Conservation (phyloP, 2,888 invertebrate species). For the Melikaiella ostensackeni region DNA sequence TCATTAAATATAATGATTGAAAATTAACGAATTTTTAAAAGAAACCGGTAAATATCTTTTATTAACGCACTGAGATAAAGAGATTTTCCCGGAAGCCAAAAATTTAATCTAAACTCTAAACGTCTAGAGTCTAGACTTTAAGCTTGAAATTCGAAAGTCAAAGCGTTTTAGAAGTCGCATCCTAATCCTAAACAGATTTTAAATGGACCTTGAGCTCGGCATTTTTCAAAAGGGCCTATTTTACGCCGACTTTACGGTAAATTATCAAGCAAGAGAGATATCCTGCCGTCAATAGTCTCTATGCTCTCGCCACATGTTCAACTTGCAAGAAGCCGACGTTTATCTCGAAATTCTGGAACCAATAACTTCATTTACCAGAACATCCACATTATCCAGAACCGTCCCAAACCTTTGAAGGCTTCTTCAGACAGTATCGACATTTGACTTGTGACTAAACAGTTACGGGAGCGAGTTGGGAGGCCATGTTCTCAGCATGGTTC, state of each 20-base stretch:
- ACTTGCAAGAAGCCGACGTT: slow-evolving; percentile 34
- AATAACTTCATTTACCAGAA: slow-evolving; percentile 35
- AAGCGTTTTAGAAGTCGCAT: not conserved
- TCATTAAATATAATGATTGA: no score
- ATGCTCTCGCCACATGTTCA: slow-evolving; percentile 28
- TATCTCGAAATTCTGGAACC: slow-evolving; percentile 22
- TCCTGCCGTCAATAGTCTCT: not conserved
- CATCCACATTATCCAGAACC: slow-evolving; percentile 21
- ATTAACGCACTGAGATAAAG: not conserved
- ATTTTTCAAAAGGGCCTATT: slow-evolving; percentile 31
- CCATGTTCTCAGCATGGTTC: slow-evolving; percentile 14
- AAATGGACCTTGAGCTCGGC: slow-evolving; percentile 18
- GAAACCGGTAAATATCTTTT: no score
- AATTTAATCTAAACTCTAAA: not conserved
- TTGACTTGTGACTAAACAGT: not conserved
- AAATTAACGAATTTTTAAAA: no score
- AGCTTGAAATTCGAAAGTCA: not conserved
- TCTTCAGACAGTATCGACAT: slow-evolving; percentile 31
- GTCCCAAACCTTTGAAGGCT: not conserved
- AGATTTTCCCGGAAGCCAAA: not conserved
- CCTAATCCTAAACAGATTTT: slow-evolving; percentile 26
- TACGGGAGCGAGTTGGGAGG: not conserved
- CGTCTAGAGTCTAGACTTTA: not conserved
- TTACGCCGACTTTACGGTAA: slow-evolving; percentile 31
- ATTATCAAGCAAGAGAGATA: slow-evolving; percentile 20